phyloP scores from a whole-genome alignment of 2,888 invertebrate species.

The Netelia melanura region DNA sequence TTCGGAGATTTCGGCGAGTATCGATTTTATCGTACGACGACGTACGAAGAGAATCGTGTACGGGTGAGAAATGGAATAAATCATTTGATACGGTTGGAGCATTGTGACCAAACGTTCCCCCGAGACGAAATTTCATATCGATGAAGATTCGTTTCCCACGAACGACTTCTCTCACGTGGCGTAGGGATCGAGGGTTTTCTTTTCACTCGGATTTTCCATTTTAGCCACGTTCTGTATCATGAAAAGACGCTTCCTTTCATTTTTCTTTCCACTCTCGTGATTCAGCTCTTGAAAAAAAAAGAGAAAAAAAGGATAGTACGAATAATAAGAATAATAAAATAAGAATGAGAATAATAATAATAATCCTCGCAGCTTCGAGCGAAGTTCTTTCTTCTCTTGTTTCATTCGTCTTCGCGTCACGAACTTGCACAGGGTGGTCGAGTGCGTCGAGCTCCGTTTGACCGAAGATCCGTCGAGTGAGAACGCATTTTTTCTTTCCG shows the following conservation, averaged over 20 bases:
- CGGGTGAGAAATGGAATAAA: background rate
- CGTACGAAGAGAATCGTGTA: background rate
- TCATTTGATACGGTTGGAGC: too few species aligned
- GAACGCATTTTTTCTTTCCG: background rate
- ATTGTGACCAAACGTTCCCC: too few species aligned
- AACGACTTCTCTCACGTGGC: constrained; percentile 9
- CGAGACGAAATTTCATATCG: too few species aligned
- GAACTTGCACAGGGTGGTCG: background rate
- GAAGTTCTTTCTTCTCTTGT: too few species aligned
- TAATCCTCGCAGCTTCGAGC: too few species aligned
- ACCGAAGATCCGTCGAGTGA: background rate
- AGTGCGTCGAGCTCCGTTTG: background rate
- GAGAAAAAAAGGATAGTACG: too few species aligned
- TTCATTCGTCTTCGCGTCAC: background rate
- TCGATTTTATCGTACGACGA: constrained; percentile 5
- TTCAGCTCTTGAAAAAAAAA: too few species aligned
- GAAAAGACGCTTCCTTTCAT: constrained; percentile 7
- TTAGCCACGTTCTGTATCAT: background rate
- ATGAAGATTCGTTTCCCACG: background rate
- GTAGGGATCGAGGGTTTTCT: background rate
- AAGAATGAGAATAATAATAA: too few species aligned
- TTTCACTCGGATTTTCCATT: constrained; percentile 14
- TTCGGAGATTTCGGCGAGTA: background rate
- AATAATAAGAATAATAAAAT: too few species aligned
- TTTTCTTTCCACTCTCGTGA: background rate